Base-by-base conservation (phyloP, 2,113 vertebrate species). In the Actinemys pallida region DNA sequence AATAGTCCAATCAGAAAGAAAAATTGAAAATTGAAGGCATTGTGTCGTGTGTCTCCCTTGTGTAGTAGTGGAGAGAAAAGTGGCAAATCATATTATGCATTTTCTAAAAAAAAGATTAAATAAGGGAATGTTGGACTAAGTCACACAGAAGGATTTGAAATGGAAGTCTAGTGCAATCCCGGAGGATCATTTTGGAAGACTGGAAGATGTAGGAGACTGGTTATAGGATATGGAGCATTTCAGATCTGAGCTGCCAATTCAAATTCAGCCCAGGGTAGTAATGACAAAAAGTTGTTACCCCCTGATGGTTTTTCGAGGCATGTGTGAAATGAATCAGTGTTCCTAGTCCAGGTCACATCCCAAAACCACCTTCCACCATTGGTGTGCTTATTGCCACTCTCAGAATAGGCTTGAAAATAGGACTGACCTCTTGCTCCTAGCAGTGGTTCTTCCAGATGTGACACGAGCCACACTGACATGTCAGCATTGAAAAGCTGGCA, bases 91-190 rank as follows among this genome's bases (percentile, higher is more conserved):
- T 3, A 20, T 8, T 76, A 62, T 27, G 14, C 0, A 76, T 95
- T 96, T 92, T 82, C 89, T 84, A 86, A 84, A 91, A 45, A 45
- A 86, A 84, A 0, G 22, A 62, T 16, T 82, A 62, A 62, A 13
- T 62, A 65, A 65, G 35, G 92, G 45, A 24, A 95, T 94, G 45
- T 86, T 94, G 39, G 16, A 88, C 20, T 54, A 42, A 88, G 13
- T 93, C 82, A 81, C 91, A 81, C 65, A 87, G 81, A 93, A 92
- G 19, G 10, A 93, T 87, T 20, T 88, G 35, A 96, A 90, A 94
- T 91, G 49, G 75, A 92, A 97, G 11, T 39, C 93, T 50, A 91
- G 52, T 11, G 35, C 76, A 88, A 91, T 62, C 84, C 62, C 57
- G 29, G 5, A 81, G 52, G 56, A 94, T 80, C 86, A 86, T 12